Conservation (phyloP, 2,113 vertebrate species). For the Chroicocephalus ridibundus region DNA sequence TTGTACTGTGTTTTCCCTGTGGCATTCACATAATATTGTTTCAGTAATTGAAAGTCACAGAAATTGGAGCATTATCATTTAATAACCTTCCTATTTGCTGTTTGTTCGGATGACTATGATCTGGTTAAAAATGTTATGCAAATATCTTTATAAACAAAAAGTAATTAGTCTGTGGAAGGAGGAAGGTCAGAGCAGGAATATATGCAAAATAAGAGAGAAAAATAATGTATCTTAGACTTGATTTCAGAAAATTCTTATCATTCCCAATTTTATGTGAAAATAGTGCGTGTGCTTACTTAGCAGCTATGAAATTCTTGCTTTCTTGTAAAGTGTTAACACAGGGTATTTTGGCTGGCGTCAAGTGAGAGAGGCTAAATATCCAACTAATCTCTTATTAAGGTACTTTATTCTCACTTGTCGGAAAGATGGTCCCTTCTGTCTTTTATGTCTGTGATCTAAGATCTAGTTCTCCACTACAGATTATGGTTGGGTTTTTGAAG, state of each 20-base stretch:
- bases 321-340: not conserved
- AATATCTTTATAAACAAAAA: conserved; percentile 10
- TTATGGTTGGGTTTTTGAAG: not conserved
- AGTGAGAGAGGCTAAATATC: not conserved
- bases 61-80: conserved; percentile 16
- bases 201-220: not conserved
- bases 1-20: not conserved
- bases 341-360: not conserved
- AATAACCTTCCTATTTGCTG: not conserved
- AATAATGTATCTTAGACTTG: not conserved
- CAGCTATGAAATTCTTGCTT: not conserved
- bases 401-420: not conserved
- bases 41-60: conserved; percentile 13
- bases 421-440: not conserved
- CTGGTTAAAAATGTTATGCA: not conserved
- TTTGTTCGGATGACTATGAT: not conserved
- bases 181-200: not conserved
- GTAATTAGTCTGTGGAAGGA: not conserved
- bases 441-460: not conserved
- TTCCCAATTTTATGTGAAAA: not conserved
- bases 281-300: not conserved
- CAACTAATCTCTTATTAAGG: not conserved
- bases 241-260: not conserved
- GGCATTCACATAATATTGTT: not conserved
- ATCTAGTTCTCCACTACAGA: not conserved